Evolutionary conservation across 2,888 invertebrate genomes (phyloP), one percentile per base, ranked within the genome.

Genomic region (Meghimatium bilineatum): DNA sequence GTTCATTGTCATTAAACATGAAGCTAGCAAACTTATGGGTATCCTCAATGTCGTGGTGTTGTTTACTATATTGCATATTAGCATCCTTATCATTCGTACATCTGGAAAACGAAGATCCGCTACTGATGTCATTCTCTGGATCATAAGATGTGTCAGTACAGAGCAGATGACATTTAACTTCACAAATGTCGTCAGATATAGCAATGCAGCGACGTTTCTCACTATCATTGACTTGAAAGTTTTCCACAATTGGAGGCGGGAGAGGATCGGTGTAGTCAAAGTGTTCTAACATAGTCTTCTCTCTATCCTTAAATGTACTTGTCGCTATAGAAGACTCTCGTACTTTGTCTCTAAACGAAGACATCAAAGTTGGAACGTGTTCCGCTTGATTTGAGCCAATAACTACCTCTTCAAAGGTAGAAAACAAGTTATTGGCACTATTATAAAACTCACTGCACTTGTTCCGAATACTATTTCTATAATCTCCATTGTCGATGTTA

Each of bases 381-480:
- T 88, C 88, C 14, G 29, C 38, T 20, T 74, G 38, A 29, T 75
- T 32, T 52, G n/a, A 32, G 14, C 34, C 20, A 36, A 71, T 69
- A 34, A 56, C 63, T 29, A 77, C 72, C 0, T 83, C 86, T 14
- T 87, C 88, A 23, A 78, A 75, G n/a, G 72, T 78, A 1, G 85
- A 63, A 1, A 87, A 83, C n/a, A 87, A 52, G 36, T 85, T 82
- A 77, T 86, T 87, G 52, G 82, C 69, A 66, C 82, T 85, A 56
- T 77, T 34, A 69, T 87, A 89, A 75, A 87, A 88, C 66, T 90
- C 87, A 17, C 88, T 89, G 80, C 91, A 90, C 78, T 89, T 89
- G 44, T 87, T 89, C n/a, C 90, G 80, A 44, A 91, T 85, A 80
- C 89, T 90, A 86, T 88, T 87, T 72, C 90, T 79, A 84, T 90